Base-by-base conservation (phyloP, 1,140 invertebrate species). In the Drosophila ananassae region DNA sequence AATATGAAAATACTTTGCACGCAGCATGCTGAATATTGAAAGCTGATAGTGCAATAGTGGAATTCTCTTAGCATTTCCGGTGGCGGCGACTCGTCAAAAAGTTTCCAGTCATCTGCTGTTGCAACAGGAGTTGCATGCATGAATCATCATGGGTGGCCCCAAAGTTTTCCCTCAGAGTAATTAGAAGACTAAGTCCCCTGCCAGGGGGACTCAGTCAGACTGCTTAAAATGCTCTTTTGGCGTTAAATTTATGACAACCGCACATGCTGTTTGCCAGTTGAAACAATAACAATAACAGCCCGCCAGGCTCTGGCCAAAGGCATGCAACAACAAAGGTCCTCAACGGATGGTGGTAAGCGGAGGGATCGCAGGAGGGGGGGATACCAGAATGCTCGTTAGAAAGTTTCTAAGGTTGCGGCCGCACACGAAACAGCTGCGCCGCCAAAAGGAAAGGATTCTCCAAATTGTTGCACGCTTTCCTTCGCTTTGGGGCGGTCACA, bases 241-340 rank as follows among this genome's bases (percentile, higher is more conserved):
- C 74, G 77, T 85, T 77, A 85, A 81, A 85, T 85, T 85, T 85
- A 85, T 84, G 80, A 84, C 77, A 85, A 80, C 81, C 81, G 81
- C 81, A 84, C 81, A 80, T 85, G 81, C 68, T 85, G 77, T 79
- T 74, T 73, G 63, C 53, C 79, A 73, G 73, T 60, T 47, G 48
- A 74, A 60, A 59, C 78, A 80, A 66, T 76, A 81, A 59, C 60
- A 73, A 50, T 55, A 73, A 52, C 62, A 55, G 30, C 24, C 58
- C 63, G 30, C 9, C 41, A 17, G 60, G 51, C 61, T 60, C 30
- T 24, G 73, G 39, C 76, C 59, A 61, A 56, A 30, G 50, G 47
- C 34, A 52, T 46, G 39, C 53, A 76, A 46, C 55, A 71, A 60
- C 41, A 60, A 56, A 37, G 41, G 21, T 17, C 10, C 22, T 22